Percentiles rank a stretch among this genome's conserved stretches.
Conservation (phyloP, 1,140 invertebrate species). For the Brachionus angularis region DNA sequence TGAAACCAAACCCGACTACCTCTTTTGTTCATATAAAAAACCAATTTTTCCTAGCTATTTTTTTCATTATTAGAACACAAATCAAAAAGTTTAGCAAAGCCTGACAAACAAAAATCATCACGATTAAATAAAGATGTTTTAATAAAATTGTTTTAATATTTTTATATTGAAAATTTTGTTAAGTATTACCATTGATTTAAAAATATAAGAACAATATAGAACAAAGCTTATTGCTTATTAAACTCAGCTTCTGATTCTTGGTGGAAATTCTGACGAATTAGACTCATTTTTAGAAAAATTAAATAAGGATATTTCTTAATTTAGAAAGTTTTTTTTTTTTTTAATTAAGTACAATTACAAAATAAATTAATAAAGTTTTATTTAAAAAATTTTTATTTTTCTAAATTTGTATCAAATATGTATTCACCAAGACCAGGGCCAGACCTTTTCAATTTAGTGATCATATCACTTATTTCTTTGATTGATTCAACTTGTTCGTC, state of each 20-base stretch:
- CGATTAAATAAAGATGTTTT: constrained; percentile 73
- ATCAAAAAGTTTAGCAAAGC: constrained; percentile 69
- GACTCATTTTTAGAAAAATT: constrained; percentile 39
- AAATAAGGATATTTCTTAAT: no score
- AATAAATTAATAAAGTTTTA: no score
- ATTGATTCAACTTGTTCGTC: constrained; percentile 78
- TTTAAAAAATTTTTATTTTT: no score
- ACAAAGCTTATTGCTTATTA: constrained; percentile 83
- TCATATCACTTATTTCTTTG: constrained; percentile 72
- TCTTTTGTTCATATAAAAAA: constrained; percentile 75
- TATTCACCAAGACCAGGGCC: constrained; percentile 71
- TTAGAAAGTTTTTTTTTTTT: no score
- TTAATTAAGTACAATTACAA: no score
- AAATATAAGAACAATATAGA: constrained; percentile 75
- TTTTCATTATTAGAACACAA: constrained; percentile 70
- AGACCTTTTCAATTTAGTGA: constrained; percentile 66
- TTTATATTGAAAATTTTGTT: no score
- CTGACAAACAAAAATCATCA: constrained; percentile 71
- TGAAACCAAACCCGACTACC: constrained; percentile 68
- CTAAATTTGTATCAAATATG: no score
- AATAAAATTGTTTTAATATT: no score
- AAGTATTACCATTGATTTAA: constrained; percentile 78
- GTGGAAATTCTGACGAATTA: constrained; percentile 69
- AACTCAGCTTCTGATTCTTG: constrained; percentile 70
- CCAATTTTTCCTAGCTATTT: constrained; percentile 69